A percentile compares a stretch with the other conserved stretches of the same genome.
Conservation (phyloP, 2,888 invertebrate species). For the Atrina japonica region DNA sequence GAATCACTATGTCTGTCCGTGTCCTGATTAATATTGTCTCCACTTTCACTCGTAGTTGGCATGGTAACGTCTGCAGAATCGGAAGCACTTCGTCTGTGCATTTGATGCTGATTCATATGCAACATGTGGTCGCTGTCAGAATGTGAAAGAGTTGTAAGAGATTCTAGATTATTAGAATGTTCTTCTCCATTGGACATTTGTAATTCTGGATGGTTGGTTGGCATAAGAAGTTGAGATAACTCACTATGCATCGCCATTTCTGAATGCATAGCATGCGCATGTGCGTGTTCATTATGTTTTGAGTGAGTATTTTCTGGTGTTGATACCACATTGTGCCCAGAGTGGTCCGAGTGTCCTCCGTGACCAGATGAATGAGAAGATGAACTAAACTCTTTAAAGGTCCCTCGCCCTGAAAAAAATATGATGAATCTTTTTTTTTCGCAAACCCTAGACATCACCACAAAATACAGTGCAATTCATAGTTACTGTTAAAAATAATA, state of each 20-base stretch:
- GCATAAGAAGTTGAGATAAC: no score
- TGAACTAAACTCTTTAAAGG: constrained; percentile 26
- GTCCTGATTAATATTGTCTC: constrained; percentile 1
- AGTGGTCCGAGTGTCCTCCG: not conserved
- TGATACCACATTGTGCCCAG: constrained; percentile 16
- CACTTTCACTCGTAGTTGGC: constrained; percentile 15
- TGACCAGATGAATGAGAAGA: constrained; percentile 1
- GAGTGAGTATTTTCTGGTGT: not conserved
- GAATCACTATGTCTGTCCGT: constrained; percentile 1
- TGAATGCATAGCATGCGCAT: not conserved
- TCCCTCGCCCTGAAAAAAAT: constrained; percentile 26
- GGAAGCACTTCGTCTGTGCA: constrained; percentile 16
- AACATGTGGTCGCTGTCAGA: constrained; percentile 24
- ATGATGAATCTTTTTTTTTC: not conserved
- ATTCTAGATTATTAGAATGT: constrained; percentile 11
- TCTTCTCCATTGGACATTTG: constrained; percentile 16
- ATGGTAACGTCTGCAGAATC: constrained; percentile 4
- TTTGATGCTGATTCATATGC: constrained; percentile 25
- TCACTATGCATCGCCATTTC: not conserved
- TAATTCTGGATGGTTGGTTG: no score
- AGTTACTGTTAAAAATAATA: no score
- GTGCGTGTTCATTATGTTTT: not conserved
- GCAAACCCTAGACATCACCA: no score
- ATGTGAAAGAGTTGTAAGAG: constrained; percentile 21
- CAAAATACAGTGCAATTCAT: no score